Percentiles rank a stretch among this genome's conserved stretches.
phyloP scores from a whole-genome alignment of 2,888 invertebrate genomes.

The Drosophila suboccidentalis region DNA sequence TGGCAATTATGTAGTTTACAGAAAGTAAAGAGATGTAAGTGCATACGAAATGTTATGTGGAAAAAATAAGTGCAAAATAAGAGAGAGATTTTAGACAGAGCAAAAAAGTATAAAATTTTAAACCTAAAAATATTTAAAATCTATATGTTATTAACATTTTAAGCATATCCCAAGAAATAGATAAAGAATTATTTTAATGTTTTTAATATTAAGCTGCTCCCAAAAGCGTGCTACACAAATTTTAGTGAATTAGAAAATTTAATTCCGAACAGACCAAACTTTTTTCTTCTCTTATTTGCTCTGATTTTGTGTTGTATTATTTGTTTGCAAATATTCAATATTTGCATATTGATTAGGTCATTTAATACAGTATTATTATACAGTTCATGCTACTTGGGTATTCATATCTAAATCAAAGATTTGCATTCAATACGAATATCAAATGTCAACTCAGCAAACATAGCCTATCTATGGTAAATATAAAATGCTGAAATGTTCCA shows the following conservation, averaged over 20 bases:
- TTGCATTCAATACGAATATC: conserved; percentile 10
- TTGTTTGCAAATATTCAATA: neutral
- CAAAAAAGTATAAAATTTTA: too few relatives aligned
- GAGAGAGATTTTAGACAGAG: too few relatives aligned
- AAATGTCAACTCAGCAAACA: conserved; percentile 12
- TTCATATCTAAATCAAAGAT: conserved; percentile 1
- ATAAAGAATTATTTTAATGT: neutral
- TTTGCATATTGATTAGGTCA: conserved; percentile 11
- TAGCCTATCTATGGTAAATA: conserved; percentile 1
- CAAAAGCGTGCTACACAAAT: neutral
- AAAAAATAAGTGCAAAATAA: too few relatives aligned
- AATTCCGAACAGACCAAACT: neutral
- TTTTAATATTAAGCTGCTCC: too few relatives aligned
- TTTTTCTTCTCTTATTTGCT: neutral
- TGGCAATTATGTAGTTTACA: conserved; percentile 13
- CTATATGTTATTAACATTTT: too few relatives aligned
- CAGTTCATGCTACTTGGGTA: neutral
- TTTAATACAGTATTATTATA: neutral
- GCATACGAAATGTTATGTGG: too few relatives aligned
- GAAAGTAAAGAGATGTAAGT: neutral
- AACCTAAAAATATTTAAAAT: too few relatives aligned
- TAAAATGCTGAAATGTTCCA: conserved; percentile 19
- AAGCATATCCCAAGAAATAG: neutral
- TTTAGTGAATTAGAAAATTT: neutral
- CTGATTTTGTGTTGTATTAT: neutral